These are phyloP conservation scores for Oncorhynchus nerka DNA, from an alignment of 2,113 vertebrate genomes.

Conservation along the genomic window DNA sequence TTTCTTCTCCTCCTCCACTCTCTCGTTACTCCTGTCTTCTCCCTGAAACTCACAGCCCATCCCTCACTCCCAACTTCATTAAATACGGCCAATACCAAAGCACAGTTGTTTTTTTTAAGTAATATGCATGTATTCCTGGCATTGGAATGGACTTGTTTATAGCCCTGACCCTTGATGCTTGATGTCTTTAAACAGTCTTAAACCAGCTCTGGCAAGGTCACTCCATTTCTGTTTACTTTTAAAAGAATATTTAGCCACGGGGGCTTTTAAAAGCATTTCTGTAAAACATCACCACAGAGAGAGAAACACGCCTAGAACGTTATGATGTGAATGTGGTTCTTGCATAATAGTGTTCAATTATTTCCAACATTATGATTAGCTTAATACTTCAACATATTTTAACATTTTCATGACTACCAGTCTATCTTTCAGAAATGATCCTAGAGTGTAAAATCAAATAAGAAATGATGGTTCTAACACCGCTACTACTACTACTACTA, in stretches of 20 bases:
- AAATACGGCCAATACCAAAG: constrained; percentile 63
- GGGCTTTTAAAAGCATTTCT: constrained; percentile 89
- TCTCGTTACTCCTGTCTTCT: constrained; percentile 30
- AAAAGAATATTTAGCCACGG: constrained; percentile 31
- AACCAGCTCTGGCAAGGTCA: constrained; percentile 83
- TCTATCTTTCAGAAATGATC: too few species aligned
- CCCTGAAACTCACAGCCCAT: not conserved
- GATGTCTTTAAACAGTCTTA: constrained; percentile 59
- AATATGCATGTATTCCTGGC: constrained; percentile 63
- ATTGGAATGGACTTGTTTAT: constrained; percentile 79
- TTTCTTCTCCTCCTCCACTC: constrained; percentile 6
- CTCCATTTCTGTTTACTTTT: constrained; percentile 91
- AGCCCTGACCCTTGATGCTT: constrained; percentile 86
- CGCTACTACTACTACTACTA: too few species aligned
- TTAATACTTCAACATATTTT: not conserved
- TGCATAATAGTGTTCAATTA: not conserved
- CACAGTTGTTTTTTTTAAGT: constrained; percentile 47
- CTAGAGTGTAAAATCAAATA: too few species aligned
- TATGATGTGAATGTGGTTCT: not conserved
- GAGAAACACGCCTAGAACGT: not conserved
- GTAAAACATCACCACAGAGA: constrained; percentile 80
- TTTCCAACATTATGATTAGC: not conserved
- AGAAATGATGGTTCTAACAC: too few species aligned
- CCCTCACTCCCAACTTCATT: constrained; percentile 48
- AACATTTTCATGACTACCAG: too few species aligned